Base-by-base conservation (phyloP, 2,888 invertebrate genomes). In the Noctua janthina region DNA sequence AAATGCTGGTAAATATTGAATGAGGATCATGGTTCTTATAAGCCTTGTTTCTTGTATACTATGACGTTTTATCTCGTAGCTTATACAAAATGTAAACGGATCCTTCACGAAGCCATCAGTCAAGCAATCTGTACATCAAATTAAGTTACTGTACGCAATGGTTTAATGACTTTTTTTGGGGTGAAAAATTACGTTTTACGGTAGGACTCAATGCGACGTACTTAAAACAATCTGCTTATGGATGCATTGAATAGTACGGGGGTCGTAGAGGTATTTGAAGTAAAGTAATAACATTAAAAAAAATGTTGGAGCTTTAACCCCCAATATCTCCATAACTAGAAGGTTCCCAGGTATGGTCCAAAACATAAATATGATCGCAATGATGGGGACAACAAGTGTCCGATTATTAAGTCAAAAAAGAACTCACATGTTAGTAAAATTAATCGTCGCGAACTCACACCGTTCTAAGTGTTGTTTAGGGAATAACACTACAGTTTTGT, bases 1-100 rank as follows among this genome's bases (percentile, higher is more conserved):
- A 15, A 79, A 74, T 59, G 4, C 35, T 23, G 66, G 66, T 70
- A 11, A 79, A 85, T 70, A 70, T 73, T 62, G 10, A 78, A 68
- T 43, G 20, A 20, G 66, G 35, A 71, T 49, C 43, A n/a, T 51
- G 46, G 39, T 56, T 13, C 46, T 59, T 6, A 1, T 17, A 13
- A 51, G 17, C 1, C 13, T 71, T 10, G 1, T 59, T 79, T 54
- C 17, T 70, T 43, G 4, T 35, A 6, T 10, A 79, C 29, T 74
- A 29, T 56, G 7, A 29, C 15, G n/a, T 11, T 68, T 46, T 68
- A 8, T 43, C 17, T 64, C 54, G 39, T 71, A 71, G 13, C 4
- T 17, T 35, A 54, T 23, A 54, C 54, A 8, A 8, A 23, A 23
- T 23, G 8, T 54, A 54, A 54, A 54, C 54, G 0, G 23, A 20